These are phyloP conservation scores for Tamandua tetradactyla DNA, from an alignment of 2,797 vertebrate genomes.

Conservation along the genomic window DNA sequence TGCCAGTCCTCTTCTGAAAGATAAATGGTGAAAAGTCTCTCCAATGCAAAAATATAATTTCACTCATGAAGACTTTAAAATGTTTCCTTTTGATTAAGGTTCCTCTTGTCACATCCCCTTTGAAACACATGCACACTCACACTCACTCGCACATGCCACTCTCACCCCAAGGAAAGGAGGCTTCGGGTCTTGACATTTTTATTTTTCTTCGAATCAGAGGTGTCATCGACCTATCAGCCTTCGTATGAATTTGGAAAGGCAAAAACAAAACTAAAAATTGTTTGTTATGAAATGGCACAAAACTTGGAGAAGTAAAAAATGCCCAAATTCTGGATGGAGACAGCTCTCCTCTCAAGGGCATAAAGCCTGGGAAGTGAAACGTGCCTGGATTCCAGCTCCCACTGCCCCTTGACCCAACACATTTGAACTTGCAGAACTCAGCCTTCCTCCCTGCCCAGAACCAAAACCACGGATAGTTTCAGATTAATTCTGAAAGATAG, in stretches of 20 bases:
- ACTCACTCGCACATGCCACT: too few species aligned
- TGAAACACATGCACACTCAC: too few species aligned
- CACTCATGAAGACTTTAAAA: background rate
- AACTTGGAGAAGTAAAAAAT: background rate
- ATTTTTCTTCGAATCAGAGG: background rate
- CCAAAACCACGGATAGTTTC: background rate
- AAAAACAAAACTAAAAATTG: background rate
- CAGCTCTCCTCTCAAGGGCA: too few species aligned
- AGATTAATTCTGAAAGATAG: background rate
- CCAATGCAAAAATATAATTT: background rate
- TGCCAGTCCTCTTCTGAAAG: constrained; percentile 87
- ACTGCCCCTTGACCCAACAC: rapidly evolving
- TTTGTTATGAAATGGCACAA: background rate
- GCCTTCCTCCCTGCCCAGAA: too few species aligned
- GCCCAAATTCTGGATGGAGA: background rate
- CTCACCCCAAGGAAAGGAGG: background rate
- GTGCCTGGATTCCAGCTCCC: rapidly evolving
- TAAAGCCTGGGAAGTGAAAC: background rate
- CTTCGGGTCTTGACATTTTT: background rate
- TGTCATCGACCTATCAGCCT: background rate
- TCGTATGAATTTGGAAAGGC: background rate
- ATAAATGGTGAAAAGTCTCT: background rate
- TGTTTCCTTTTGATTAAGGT: background rate
- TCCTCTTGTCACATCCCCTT: background rate
- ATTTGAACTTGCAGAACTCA: background rate